Conservation (phyloP, 2,113 vertebrate genomes). For the Chlorodrepanis virens region DNA sequence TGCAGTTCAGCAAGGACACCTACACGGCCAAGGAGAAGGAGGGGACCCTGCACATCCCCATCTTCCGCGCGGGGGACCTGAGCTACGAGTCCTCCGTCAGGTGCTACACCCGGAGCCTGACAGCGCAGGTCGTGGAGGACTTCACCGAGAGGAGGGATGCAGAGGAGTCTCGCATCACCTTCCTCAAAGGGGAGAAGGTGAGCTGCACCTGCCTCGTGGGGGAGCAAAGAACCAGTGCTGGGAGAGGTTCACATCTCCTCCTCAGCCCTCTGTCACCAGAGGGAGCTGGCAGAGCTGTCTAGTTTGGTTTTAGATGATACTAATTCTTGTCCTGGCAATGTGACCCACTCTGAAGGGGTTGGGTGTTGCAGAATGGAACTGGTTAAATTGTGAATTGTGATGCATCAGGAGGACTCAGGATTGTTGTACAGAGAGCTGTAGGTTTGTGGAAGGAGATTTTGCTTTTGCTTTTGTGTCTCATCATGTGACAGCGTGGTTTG, state of each 20-base stretch:
- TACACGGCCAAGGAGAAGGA: slow-evolving; percentile 87
- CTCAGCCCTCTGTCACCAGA: background rate
- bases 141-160: slow-evolving; percentile 87
- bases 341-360: background rate
- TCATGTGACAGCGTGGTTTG: background rate
- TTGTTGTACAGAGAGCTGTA: background rate
- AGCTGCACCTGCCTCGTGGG: background rate
- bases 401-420: background rate
- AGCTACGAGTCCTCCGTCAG: slow-evolving; percentile 89
- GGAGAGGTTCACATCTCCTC: background rate
- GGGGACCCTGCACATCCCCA: slow-evolving; percentile 78
- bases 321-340: background rate
- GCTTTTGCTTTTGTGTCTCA: background rate
- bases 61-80: slow-evolving; percentile 87
- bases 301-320: background rate
- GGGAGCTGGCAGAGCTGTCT: background rate
- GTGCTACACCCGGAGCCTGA: slow-evolving; percentile 88
- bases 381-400: background rate
- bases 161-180: slow-evolving; percentile 87
- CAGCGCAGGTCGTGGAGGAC: slow-evolving; percentile 87
- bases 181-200: slow-evolving; percentile 92
- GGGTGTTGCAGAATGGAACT: background rate
- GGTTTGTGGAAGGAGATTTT: background rate
- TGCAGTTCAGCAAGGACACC: slow-evolving; percentile 90
- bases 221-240: background rate